Evolutionary conservation across 2,113 vertebrate genomes (phyloP), one percentile per base, ranked within the genome.

Genomic region (Synodontis membranacea): DNA sequence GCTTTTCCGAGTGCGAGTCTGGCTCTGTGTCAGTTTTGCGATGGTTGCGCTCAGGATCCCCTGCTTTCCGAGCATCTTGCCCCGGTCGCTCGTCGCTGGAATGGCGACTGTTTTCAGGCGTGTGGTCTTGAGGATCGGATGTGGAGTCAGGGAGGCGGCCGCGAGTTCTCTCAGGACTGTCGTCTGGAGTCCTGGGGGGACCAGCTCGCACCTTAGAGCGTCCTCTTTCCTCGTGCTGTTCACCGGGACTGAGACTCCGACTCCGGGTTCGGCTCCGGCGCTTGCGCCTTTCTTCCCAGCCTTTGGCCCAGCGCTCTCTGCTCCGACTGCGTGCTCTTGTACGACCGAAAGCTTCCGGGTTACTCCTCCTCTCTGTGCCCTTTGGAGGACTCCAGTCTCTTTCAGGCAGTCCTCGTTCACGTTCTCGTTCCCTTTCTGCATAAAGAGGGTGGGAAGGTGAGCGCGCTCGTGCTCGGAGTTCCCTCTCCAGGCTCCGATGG

Each of bases 381-480:
- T 97, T 97, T 54, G 95, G 91, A 46, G 97, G 97, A 91, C 97
- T 97, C 97, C 95, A 98, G 1, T 97, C 97, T 90, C 97, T 95
- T 86, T 96, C 94, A 89, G 54, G 52, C 3, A 96, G 93, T 88
- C 96, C 92, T 89, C 97, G 92, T 80, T 97, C 97, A 6, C 94
- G 66, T n/a, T 97, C 97, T 8, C 94, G 66, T n/a, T 95, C 94
- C 54, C 97, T 94, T 88, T 96, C 97, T 0, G 96, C 90, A 87
- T 97, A 96, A 46, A 97, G 93, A 86, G 96, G 93, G 82, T 97
- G 97, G 0, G 97, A 85, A 76, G 96, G 96, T 0, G 97, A 95
- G 91, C 97, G 95, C 5, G 97, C 98, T 66, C 98, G 93, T 79
- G 94, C 93, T 62, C 96, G 93, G n/a, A 98, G 91, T 89, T 99